These are phyloP conservation scores for Coelopa frigida DNA, from an alignment of 1,140 invertebrate genomes.

Conservation along the genomic window DNA sequence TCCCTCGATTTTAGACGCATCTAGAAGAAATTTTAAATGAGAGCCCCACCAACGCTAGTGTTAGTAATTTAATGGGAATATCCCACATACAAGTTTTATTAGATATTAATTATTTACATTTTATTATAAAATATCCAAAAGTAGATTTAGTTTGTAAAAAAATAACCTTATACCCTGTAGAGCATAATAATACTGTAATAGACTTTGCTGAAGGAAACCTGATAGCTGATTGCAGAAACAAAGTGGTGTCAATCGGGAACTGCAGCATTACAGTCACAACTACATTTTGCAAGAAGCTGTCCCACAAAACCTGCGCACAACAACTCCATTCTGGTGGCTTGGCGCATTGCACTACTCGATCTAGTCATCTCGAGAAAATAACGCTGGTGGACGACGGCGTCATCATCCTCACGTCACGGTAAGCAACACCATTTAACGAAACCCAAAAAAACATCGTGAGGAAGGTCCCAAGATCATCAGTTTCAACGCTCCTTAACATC, in stretches of 20 bases:
- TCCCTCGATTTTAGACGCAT: constrained; percentile 9
- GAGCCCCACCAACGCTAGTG: constrained; percentile 3
- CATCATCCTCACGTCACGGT: not conserved
- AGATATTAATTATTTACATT: too few species aligned
- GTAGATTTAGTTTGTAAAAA: too few species aligned
- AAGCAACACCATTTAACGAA: not conserved
- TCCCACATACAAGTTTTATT: too few species aligned
- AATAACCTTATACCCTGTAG: too few species aligned
- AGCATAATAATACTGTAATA: constrained; percentile 1
- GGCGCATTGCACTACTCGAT: not conserved
- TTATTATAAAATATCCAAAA: too few species aligned
- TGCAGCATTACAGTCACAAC: not conserved
- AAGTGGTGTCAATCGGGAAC: not conserved
- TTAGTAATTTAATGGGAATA: constrained; percentile 6
- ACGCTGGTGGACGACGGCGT: not conserved
- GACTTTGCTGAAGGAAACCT: not conserved
- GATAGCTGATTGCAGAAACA: constrained; percentile 3
- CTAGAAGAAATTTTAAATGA: constrained; percentile 8
- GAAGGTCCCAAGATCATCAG: not conserved
- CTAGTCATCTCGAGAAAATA: constrained; percentile 1
- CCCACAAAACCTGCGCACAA: not conserved
- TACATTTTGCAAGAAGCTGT: constrained; percentile 1
- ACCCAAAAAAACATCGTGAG: not conserved
- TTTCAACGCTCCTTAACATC: not conserved
- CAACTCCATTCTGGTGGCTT: constrained; percentile 1